Evolutionary conservation across 2,888 invertebrate genomes (phyloP), one percentile per base, ranked within the genome.

Genomic region (Tenthredo notha): DNA sequence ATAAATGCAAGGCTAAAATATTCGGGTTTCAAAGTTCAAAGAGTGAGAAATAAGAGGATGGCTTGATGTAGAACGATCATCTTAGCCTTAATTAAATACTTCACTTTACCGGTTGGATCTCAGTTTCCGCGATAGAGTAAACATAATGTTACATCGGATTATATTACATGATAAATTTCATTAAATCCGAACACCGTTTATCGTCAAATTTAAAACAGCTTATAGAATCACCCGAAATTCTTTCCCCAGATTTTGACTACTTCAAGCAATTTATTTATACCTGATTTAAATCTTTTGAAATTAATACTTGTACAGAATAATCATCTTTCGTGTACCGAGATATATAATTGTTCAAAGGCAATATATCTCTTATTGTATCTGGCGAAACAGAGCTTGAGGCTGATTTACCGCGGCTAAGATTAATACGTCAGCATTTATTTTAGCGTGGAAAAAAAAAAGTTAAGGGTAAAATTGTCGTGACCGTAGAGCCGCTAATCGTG

Each of bases 51-150:
- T 50, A 29, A 7, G 33, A 33, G 47, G 10, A 18, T 33, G 25
- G 77, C 29, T 77, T 50, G 29, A 77, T 29, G 47, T 18, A 33
- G 54, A 77, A 4, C 50, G 77, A 77, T 50, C 50, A 77, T 50
- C 58, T 80, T 21, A 80, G 12, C 40, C 47, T 80, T 80, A 80
- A 80, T 80, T 80, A 58, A 37, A 80, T 58, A 80, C 78, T 80
- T 61, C 25, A 80, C 78, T 80, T 40, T 61, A 25, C 40, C 21
- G 50, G 15, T 6, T 12, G 37, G 40, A 40, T 80, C 33, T 61
- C 37, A 47, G 40, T 61, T 80, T 80, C 47, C 61, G 37, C 25
- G 40, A 80, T 25, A 61, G 40, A 40, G 37, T 61, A 7, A 58
- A 61, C 33, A 80, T 33, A 2, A 21, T 4, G 50, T 61, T 15